These are phyloP conservation scores for Dissostichus mawsoni DNA, from an alignment of 2,113 vertebrate genomes.

Conservation along the genomic window DNA sequence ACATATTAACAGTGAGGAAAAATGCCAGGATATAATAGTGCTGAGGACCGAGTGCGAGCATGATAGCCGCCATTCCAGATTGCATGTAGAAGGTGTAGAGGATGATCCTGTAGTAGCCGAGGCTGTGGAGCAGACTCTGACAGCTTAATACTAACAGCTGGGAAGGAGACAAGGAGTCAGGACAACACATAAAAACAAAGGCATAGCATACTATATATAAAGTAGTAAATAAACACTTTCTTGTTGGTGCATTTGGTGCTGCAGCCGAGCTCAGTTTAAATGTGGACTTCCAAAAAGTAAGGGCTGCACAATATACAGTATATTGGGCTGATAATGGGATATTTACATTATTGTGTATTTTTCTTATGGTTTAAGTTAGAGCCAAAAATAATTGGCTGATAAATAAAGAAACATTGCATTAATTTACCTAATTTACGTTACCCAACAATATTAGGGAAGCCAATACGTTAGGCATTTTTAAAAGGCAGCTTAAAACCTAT, in stretches of 20 bases:
- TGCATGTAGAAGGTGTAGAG: slow-evolving; percentile 90
- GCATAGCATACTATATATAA: not conserved
- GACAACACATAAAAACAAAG: not conserved
- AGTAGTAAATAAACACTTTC: not conserved
- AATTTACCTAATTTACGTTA: too few species aligned
- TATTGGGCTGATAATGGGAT: too few species aligned
- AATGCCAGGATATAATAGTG: slow-evolving; percentile 87
- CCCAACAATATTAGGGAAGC: too few species aligned
- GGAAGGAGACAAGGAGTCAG: slow-evolving; percentile 7
- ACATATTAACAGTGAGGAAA: slow-evolving; percentile 91
- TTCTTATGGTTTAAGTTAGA: too few species aligned
- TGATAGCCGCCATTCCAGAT: slow-evolving; percentile 81
- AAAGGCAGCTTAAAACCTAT: too few species aligned
- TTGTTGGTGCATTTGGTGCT: slow-evolving; percentile 3
- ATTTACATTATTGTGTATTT: too few species aligned
- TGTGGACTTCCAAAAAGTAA: too few species aligned
- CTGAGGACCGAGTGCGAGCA: slow-evolving; percentile 87
- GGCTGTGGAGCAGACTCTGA: slow-evolving; percentile 82
- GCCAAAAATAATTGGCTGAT: too few species aligned
- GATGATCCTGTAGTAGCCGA: slow-evolving; percentile 92
- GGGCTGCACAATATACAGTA: too few species aligned
- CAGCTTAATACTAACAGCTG: slow-evolving; percentile 90
- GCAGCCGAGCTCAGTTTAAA: not conserved
- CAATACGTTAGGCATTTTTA: too few species aligned
- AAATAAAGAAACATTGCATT: too few species aligned